These are phyloP conservation scores for Aythya baeri DNA, from an alignment of 2,113 vertebrate species.

Conservation along the genomic window DNA sequence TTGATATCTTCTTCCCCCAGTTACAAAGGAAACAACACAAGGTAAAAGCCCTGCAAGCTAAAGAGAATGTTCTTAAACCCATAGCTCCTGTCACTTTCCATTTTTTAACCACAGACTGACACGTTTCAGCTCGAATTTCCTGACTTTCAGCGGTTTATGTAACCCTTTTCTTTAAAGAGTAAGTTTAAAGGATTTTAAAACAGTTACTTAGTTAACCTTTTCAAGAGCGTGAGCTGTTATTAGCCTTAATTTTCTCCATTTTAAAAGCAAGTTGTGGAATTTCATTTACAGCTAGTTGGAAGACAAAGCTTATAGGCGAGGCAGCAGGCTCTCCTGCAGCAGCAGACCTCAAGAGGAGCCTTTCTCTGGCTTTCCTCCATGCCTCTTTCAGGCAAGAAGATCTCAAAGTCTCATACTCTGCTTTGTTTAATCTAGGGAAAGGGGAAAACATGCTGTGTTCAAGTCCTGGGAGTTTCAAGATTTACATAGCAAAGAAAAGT, in stretches of 20 bases:
- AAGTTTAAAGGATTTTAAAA: slow-evolving; percentile 67
- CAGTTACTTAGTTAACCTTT: slow-evolving; percentile 27
- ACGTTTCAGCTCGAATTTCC: slow-evolving; percentile 80
- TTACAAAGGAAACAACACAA: slow-evolving; percentile 72
- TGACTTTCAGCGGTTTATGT: slow-evolving; percentile 68
- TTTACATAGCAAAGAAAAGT: background rate
- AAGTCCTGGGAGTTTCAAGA: background rate
- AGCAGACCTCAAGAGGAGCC: background rate
- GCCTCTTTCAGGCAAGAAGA: background rate
- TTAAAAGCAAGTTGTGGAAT: background rate
- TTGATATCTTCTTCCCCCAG: slow-evolving; percentile 61
- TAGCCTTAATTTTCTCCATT: background rate
- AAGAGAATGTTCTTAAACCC: slow-evolving; percentile 69
- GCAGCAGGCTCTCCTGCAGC: background rate
- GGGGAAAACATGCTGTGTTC: fast-evolving
- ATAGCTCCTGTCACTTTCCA: slow-evolving; percentile 74
- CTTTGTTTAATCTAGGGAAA: background rate
- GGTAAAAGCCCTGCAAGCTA: slow-evolving; percentile 67
- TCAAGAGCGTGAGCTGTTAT: background rate
- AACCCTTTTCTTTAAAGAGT: slow-evolving; percentile 65
- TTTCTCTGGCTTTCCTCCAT: background rate
- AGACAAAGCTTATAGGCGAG: background rate
- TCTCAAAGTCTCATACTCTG: background rate
- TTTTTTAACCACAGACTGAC: slow-evolving; percentile 82
- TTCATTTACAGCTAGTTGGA: background rate